Conservation (phyloP, 1,140 invertebrate species). For the Drosophila takahashii region DNA sequence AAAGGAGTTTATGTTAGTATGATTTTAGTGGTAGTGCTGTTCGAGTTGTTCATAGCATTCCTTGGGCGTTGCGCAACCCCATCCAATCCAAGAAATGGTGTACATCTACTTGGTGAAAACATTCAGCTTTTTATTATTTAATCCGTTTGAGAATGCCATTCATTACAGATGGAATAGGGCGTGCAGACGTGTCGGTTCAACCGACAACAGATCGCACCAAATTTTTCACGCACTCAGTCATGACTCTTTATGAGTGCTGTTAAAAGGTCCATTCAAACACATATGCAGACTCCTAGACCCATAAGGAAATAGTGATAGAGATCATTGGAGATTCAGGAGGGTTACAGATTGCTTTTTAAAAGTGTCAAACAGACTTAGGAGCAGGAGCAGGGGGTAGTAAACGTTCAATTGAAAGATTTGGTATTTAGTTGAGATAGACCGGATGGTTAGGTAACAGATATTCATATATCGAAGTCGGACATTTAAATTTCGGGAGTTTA, state of each 20-base stretch:
- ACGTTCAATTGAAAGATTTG: constrained; percentile 48
- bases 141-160: not conserved
- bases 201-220: constrained; percentile 18
- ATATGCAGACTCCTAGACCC: constrained; percentile 58
- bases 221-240: constrained; percentile 14
- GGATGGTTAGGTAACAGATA: constrained; percentile 8
- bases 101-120: not conserved
- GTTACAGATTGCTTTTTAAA: constrained; percentile 17
- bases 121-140: not conserved
- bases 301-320: constrained; percentile 6
- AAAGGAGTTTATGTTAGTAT: constrained; percentile 39
- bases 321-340: constrained; percentile 8
- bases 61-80: constrained; percentile 6
- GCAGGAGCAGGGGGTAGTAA: constrained; percentile 2
- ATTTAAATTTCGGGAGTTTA: constrained; percentile 44
- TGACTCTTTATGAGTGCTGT: constrained; percentile 19
- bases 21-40: not conserved
- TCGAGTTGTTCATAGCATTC: constrained; percentile 8
- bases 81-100: not conserved
- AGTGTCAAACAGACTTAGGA: constrained; percentile 8
- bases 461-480: constrained; percentile 12
- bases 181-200: constrained; percentile 2
- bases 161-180: constrained; percentile 7
- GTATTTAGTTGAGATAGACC: constrained; percentile 5
- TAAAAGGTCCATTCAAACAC: constrained; percentile 47